phyloP scores from a whole-genome alignment of 2,797 vertebrate genomes.

The Danionella dracula region DNA sequence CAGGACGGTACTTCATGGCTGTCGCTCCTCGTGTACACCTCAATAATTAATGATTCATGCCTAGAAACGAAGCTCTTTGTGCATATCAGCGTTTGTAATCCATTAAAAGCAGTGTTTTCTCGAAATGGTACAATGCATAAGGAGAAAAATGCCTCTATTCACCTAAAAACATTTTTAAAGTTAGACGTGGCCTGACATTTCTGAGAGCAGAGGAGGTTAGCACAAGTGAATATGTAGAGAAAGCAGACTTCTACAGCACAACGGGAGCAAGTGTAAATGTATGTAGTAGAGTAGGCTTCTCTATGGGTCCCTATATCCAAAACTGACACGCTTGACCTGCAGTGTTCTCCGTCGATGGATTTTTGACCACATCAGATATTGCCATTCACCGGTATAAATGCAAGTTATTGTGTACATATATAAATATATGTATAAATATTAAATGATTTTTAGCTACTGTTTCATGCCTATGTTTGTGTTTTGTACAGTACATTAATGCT shows the following conservation, averaged over 20 bases:
- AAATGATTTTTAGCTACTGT: slow-evolving; percentile 76
- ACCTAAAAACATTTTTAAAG: too few species aligned
- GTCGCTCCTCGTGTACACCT: slow-evolving; percentile 79
- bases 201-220: slow-evolving; percentile 1
- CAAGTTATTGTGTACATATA: slow-evolving; percentile 74
- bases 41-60: slow-evolving; percentile 86
- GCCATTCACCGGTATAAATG: slow-evolving; percentile 64
- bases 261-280: slow-evolving; percentile 19
- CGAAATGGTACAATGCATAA: too few species aligned
- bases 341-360: slow-evolving; percentile 60
- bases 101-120: slow-evolving; percentile 84
- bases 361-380: slow-evolving; percentile 57
- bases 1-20: slow-evolving; percentile 78
- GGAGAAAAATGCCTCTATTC: neutral
- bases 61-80: slow-evolving; percentile 89
- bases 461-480: neutral
- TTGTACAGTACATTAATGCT: neutral
- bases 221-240: slow-evolving; percentile 8
- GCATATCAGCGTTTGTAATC: slow-evolving; percentile 97
- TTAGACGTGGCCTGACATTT: slow-evolving; percentile 12
- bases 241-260: slow-evolving; percentile 53
- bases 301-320: slow-evolving; percentile 22
- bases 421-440: slow-evolving; percentile 81
- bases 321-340: slow-evolving; percentile 45
- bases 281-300: slow-evolving; percentile 1